Evolutionary conservation across 1,140 invertebrate genomes (phyloP), one percentile per base, ranked within the genome.

Genomic region (Drosophila navojoa): DNA sequence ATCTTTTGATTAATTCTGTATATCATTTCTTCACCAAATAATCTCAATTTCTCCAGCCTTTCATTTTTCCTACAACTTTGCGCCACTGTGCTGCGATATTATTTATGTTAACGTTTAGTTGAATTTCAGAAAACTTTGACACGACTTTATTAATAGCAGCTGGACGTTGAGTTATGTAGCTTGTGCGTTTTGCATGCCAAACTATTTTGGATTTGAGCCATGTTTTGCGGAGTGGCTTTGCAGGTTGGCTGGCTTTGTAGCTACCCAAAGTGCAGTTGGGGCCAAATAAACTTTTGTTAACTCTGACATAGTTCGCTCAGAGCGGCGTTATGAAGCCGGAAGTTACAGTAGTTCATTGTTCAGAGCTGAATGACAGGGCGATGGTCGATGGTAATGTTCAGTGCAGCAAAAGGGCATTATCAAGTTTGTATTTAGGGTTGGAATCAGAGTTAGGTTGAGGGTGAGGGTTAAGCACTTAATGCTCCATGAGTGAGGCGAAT

Each of bases 71-170:
- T 32, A 7, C 32, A 32, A 9, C 2, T 32, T 32, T 32, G 32
- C 32, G 7, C 29, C 67, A 62, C 67, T 19, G 58, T 71, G 40
- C 32, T 15, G 58, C 29, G 38, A 42, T 49, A 71, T 71, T 63
- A 58, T 50, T 71, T 71, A 57, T 70, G 44, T 53, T 57, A 53
- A 47, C 71, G 52, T 70, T 71, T 66, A 73, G 66, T 64, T 76
- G 63, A 82, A 80, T 81, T 69, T 86, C 73, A 64, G 71, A 68
- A 81, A 86, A 86, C 76, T 86, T 86, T 86, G 76, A 86, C 81
- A 87, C 71, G 79, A 71, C 79, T 82, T 87, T 86, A 86, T 86
- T 86, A 86, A 86, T 86, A 81, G 78, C 82, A 69, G 70, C 74
- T 81, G 66, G 69, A 64, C 64, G 50, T 69, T 76, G 73, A 84